A percentile compares a stretch with the other conserved stretches of the same genome.
Conservation (phyloP, 2,888 invertebrate genomes). For the Papilio protenor region DNA sequence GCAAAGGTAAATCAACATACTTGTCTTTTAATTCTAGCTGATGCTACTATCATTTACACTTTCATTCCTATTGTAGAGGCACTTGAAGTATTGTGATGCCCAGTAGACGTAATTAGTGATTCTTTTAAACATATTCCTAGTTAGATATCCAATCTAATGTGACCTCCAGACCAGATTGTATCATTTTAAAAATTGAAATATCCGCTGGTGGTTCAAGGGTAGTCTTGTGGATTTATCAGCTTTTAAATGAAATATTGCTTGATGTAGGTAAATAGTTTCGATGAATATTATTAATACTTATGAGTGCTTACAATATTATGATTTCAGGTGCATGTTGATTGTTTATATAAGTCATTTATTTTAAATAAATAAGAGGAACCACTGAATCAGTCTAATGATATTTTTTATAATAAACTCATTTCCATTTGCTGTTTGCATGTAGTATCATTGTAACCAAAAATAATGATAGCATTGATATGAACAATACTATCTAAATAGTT, state of each 20-base stretch:
- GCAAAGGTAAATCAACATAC: conserved; percentile 92
- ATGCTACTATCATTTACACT: conserved; percentile 77
- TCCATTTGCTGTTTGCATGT: conserved; percentile 55
- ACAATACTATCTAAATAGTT: not conserved
- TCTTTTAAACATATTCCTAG: conserved; percentile 3
- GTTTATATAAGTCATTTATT: not conserved
- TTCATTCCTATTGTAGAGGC: conserved; percentile 68
- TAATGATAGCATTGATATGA: not conserved
- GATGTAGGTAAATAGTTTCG: not conserved
- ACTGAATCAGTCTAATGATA: not conserved
- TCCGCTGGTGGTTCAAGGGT: not conserved
- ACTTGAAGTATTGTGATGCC: conserved; percentile 54
- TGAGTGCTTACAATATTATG: not conserved
- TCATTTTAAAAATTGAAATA: not conserved
- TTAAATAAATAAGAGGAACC: not conserved
- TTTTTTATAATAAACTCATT: conserved; percentile 38
- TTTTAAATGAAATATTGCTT: not conserved
- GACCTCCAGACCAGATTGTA: not conserved
- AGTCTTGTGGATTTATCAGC: not conserved
- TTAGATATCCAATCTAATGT: not conserved
- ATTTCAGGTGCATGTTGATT: not conserved
- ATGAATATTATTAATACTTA: not conserved
- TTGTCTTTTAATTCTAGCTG: conserved; percentile 52
- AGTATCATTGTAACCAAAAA: conserved; percentile 34
- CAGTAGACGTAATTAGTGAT: conserved; percentile 7